Conservation (phyloP, 2,888 invertebrate genomes). For the Metopia argyrocephala region DNA sequence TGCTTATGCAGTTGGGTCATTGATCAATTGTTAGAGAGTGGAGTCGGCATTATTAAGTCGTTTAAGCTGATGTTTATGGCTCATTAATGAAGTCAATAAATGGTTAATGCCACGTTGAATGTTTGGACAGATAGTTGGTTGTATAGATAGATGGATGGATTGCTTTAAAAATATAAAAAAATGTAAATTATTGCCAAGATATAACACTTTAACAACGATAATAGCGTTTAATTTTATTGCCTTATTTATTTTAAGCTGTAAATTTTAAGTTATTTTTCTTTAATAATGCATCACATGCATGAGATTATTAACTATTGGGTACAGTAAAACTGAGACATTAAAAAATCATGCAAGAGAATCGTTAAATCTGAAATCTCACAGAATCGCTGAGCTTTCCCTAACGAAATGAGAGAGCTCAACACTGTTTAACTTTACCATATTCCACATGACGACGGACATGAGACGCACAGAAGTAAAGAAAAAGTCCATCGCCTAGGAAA, state of each 20-base stretch:
- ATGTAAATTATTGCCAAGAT: not conserved
- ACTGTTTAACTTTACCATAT: no score
- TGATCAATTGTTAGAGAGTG: conserved; percentile 38
- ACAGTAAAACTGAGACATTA: no score
- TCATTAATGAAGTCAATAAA: conserved; percentile 22
- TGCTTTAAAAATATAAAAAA: not conserved
- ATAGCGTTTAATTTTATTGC: not conserved
- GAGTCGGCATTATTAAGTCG: conserved; percentile 40
- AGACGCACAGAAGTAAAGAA: no score
- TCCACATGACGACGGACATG: no score
- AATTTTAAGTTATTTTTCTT: not conserved
- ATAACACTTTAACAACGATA: not conserved
- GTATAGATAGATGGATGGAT: not conserved
- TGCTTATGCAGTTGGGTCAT: conserved; percentile 43
- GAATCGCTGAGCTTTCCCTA: no score
- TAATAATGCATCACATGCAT: no score
- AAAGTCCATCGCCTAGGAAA: no score
- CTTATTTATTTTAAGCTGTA: not conserved
- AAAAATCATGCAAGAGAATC: no score
- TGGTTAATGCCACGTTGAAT: not conserved
- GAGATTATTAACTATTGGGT: no score
- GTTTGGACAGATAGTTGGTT: not conserved
- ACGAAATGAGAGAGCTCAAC: no score
- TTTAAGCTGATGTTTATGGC: conserved; percentile 36
- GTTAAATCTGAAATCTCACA: no score